Evolutionary conservation across 2,888 invertebrate genomes (phyloP), one percentile per base, ranked within the genome.

Genomic region (Trichacis sp.): DNA sequence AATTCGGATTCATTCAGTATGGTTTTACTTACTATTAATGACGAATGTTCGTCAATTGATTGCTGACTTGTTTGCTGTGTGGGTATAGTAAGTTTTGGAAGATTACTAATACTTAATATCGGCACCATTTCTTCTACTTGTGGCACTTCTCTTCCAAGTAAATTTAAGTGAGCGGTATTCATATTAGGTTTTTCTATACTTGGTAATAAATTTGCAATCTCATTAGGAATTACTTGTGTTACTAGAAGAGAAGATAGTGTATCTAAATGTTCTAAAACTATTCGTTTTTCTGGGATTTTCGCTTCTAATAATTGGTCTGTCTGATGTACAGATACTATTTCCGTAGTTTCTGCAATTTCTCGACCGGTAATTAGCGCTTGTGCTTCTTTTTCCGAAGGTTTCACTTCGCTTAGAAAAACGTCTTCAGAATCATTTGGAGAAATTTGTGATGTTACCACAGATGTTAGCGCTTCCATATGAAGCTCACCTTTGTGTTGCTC

Each of bases 361-460:
- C 82, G 77, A 54, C 56, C 64, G 19, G 79, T 74, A 60, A 81
- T 77, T 8, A 78, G 78, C 2, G 78, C 64, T 64, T 60, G 48
- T 20, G 78, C 78, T 42, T 64, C 73, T 50, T 71, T 76, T 38
- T 73, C 70, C n/a, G 58, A 70, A 1, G 84, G 85, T 29, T 68
- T 70, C 63, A 73, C 77, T 1, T 59, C 61, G 18, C 61, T 70
- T 2, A 65, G 45, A 29, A 76, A 50, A 8, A 47, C 11, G n/a
- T 73, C 54, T 69, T 78, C 80, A 2, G 52, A 29, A 53, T 81
- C 79, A 33, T 69, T 68, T 2, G 71, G 58, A 3, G 76, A 19
- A 4, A 75, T 65, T 56, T 80, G 74, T 1, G 71, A 73, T 20
- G 75, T 52, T 18, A 67, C 70, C 2, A 73, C 47, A 1, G 78